phyloP scores from a whole-genome alignment of 2,797 vertebrate species.

The Sardinella longiceps region DNA sequence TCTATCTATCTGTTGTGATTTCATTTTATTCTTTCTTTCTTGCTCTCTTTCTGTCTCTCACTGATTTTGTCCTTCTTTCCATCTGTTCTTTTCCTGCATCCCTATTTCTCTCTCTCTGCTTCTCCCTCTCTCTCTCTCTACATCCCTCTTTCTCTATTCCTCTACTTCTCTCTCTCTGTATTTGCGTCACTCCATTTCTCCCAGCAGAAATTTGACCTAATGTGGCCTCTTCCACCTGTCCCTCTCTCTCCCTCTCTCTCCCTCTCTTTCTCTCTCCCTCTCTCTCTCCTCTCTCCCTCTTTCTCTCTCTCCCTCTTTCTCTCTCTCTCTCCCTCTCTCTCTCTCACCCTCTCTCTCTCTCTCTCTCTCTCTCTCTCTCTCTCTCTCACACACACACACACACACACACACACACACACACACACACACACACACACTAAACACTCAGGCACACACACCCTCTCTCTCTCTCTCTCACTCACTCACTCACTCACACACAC shows the following conservation, averaged over 20 bases:
- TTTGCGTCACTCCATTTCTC: conserved; percentile 24
- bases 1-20: background rate
- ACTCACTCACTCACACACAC: background rate
- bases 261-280: no score
- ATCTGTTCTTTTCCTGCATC: no score
- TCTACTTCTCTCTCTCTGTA: background rate
- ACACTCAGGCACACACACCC: background rate
- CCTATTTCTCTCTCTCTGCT: background rate
- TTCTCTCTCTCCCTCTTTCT: no score
- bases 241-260: background rate
- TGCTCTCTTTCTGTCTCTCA: background rate
- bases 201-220: background rate
- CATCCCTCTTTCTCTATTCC: background rate
- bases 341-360: no score
- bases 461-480: background rate
- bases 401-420: background rate
- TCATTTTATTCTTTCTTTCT: background rate
- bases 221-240: background rate
- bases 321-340: no score
- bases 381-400: background rate
- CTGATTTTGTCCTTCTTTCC: background rate
- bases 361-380: background rate
- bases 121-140: background rate
- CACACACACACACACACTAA: background rate
- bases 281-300: no score